phyloP scores from a whole-genome alignment of 2,113 vertebrate species.

The Genyomyrus donnyi region DNA sequence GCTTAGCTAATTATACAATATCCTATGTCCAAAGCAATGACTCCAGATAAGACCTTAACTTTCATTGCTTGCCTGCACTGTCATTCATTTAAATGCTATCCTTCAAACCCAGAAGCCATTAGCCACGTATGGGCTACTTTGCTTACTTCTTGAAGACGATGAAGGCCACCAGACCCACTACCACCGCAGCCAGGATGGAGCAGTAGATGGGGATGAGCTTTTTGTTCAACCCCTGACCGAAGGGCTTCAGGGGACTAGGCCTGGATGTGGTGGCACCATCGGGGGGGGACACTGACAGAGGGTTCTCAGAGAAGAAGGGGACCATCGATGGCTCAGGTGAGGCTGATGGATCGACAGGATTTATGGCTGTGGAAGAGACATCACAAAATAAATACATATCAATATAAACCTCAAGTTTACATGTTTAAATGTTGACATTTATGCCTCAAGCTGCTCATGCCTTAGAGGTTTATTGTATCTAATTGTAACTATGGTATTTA shows the following conservation, averaged over 20 bases:
- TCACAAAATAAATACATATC: background rate
- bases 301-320: slow-evolving; percentile 5
- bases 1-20: background rate
- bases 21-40: background rate
- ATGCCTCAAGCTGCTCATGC: background rate
- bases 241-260: slow-evolving; percentile 59
- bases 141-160: slow-evolving; percentile 87
- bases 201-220: slow-evolving; percentile 94
- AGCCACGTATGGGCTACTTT: background rate
- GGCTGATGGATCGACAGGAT: slow-evolving; percentile 3
- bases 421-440: background rate
- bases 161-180: slow-evolving; percentile 87
- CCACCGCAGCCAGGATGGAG: slow-evolving; percentile 87
- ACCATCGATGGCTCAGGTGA: slow-evolving; percentile 19
- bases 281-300: slow-evolving; percentile 15
- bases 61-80: background rate
- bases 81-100: background rate
- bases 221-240: slow-evolving; percentile 62
- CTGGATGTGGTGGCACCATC: slow-evolving; percentile 54
- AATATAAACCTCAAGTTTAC: background rate
- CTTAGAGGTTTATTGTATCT: background rate
- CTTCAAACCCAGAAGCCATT: background rate
- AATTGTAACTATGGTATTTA: background rate
- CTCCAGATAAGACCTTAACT: background rate
- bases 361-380: slow-evolving; percentile 26